These are phyloP conservation scores for Atherinomorus stipes DNA, from an alignment of 2,113 vertebrate genomes.

Conservation along the genomic window DNA sequence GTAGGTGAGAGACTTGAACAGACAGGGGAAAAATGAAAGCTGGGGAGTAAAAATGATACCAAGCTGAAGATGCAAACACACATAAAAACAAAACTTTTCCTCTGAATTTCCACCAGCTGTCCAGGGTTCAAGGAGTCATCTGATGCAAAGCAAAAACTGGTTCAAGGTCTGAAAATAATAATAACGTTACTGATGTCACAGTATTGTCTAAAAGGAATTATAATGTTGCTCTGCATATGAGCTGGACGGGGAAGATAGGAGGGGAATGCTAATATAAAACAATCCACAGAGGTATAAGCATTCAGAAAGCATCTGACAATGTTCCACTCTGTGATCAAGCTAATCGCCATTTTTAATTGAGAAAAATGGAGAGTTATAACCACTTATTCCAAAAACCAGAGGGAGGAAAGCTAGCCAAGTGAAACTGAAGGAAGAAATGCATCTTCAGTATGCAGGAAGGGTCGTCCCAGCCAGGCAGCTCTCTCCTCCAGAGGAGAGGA, in stretches of 20 bases:
- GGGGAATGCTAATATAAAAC: background rate
- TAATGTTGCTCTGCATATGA: background rate
- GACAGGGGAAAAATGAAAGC: constrained; percentile 21
- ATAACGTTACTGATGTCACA: constrained; percentile 9
- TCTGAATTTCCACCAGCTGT: background rate
- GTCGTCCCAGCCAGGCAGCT: background rate
- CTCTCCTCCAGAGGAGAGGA: constrained; percentile 21
- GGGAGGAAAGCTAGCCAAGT: constrained; percentile 4
- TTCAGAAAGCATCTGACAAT: background rate
- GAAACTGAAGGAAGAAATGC: constrained; percentile 5
- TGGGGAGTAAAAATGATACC: background rate
- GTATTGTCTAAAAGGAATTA: background rate
- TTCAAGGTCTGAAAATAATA: constrained; percentile 60
- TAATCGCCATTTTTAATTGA: constrained; percentile 22
- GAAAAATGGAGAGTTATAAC: constrained; percentile 3
- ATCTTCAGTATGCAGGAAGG: constrained; percentile 42
- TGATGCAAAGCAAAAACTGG: constrained; percentile 26
- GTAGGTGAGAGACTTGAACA: constrained; percentile 43
- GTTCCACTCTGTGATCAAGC: constrained; percentile 36
- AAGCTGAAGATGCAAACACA: constrained; percentile 16
- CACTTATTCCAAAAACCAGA: background rate
- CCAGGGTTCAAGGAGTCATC: background rate
- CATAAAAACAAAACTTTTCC: background rate
- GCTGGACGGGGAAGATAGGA: background rate
- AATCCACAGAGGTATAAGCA: background rate